phyloP scores from a whole-genome alignment of 2,113 vertebrate genomes.

The Apteryx owenii region DNA sequence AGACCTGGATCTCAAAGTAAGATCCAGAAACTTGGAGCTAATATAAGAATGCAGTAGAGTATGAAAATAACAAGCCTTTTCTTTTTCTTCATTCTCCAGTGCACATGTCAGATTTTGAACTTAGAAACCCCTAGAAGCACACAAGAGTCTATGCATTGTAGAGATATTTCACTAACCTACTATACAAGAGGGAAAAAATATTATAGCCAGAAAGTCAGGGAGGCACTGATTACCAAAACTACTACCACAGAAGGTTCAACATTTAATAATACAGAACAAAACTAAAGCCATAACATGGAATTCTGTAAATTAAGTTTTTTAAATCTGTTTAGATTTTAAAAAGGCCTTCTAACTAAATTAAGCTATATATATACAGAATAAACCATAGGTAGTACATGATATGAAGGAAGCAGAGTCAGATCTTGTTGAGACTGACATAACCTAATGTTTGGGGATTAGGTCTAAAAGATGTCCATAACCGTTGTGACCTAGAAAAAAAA shows the following conservation, averaged over 20 bases:
- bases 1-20: background rate
- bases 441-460: background rate
- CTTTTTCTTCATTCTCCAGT: slow-evolving; percentile 60
- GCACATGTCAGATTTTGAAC: slow-evolving; percentile 60
- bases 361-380: background rate
- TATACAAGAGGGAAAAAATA: background rate
- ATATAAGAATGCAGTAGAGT: slow-evolving; percentile 68
- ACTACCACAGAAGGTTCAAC: background rate
- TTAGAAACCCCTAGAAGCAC: slow-evolving; percentile 44
- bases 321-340: background rate
- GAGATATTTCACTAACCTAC: background rate
- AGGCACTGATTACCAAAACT: background rate
- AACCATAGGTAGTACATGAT: background rate
- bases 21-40: slow-evolving; percentile 58
- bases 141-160: background rate
- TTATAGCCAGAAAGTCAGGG: background rate
- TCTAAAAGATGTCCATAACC: background rate
- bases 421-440: background rate
- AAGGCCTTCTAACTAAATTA: background rate
- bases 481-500: background rate
- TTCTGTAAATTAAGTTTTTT: background rate
- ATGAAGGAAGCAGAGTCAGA: background rate
- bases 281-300: background rate
- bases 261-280: background rate
- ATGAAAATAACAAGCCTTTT: slow-evolving; percentile 81